A percentile compares a stretch with the other conserved stretches of the same genome.
Evolutionary conservation across 2,888 invertebrate genomes (phyloP).

Genomic region (Amiota communis): DNA sequence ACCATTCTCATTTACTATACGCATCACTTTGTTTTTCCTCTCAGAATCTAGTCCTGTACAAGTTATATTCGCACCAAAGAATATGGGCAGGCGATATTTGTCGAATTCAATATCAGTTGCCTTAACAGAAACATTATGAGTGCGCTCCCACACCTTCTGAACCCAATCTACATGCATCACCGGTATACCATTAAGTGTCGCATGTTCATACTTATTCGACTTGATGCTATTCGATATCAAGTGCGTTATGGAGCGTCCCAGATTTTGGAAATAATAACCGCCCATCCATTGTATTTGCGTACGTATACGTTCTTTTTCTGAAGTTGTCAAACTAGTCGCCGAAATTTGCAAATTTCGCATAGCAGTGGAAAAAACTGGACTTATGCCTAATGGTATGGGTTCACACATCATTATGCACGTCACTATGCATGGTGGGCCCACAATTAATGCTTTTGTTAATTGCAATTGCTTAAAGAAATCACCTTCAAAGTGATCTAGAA

Average conservation of each 20-base stretch:
- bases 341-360: constrained; percentile 84
- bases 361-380: constrained; percentile 86
- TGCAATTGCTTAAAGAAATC: constrained; percentile 79
- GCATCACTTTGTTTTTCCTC: constrained; percentile 75
- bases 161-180: constrained; percentile 88
- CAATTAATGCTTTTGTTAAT: constrained; percentile 80
- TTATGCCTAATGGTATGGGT: constrained; percentile 82
- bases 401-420: constrained; percentile 82
- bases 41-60: constrained; percentile 79
- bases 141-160: constrained; percentile 84
- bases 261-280: constrained; percentile 79
- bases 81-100: constrained; percentile 79
- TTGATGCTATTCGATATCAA: constrained; percentile 84
- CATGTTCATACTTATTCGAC: constrained; percentile 83
- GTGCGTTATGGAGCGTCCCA: constrained; percentile 84
- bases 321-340: constrained; percentile 77
- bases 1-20: constrained; percentile 83
- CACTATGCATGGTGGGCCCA: constrained; percentile 87
- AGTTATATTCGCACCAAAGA: constrained; percentile 85
- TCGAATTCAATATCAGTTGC: constrained; percentile 80
- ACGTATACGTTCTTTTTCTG: constrained; percentile 76
- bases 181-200: constrained; percentile 74
- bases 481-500: constrained; percentile 86
- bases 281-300: constrained; percentile 84
- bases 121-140: constrained; percentile 76